Base-by-base conservation (phyloP, 2,113 vertebrate genomes). In the Lepidiolamprologus cunningtoni region DNA sequence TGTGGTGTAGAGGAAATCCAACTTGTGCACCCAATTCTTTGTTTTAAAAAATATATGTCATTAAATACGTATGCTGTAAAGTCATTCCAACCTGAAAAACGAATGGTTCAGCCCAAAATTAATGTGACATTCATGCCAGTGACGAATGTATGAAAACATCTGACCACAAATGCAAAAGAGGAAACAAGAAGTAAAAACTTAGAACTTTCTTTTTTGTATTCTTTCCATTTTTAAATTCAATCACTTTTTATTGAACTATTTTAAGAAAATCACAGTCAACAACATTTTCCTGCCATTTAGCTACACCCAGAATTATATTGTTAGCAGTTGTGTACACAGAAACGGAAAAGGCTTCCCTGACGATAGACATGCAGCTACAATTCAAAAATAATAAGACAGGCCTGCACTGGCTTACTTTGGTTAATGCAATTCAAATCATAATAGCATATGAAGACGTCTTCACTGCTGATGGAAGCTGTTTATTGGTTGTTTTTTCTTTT, bases 391-490 rank as follows among this genome's bases (percentile, higher is more conserved):
- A 89, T 89, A 83, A 80, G 17, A 45, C 66, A 21, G 79, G 58
- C 28, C 86, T 88, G 87, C 9, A 5, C 19, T 66, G 45, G 55
- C 28, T 91, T 76, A 84, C 68, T 50, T 66, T 42, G 40, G 86
- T 89, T 90, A 66, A 61, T 85, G 78, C 83, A 45, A 89, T 89
- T 89, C 13, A 66, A 86, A 61, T 35, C 55, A 47, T 88, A 82
- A 89, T 90, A 57, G 50, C 88, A 89, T 89, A 17, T 89, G 26
- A 83, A 79, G 21, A 83, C 76, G 21, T 87, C 82, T 58, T 63
- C 17, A 81, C 6, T 58, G 40, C n/a, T 63, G 12, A 31, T 13
- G 80, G 16, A 35, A 9, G 33, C 11, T 87, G 14, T 40, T 68
- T 68, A 68, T 40, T 68, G n/a, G 19, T 80, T 80, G 55, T 52